Percentiles rank a stretch among this genome's conserved stretches.
phyloP scores from a whole-genome alignment of 1,140 invertebrate genomes.

The Chlorops oryzae region DNA sequence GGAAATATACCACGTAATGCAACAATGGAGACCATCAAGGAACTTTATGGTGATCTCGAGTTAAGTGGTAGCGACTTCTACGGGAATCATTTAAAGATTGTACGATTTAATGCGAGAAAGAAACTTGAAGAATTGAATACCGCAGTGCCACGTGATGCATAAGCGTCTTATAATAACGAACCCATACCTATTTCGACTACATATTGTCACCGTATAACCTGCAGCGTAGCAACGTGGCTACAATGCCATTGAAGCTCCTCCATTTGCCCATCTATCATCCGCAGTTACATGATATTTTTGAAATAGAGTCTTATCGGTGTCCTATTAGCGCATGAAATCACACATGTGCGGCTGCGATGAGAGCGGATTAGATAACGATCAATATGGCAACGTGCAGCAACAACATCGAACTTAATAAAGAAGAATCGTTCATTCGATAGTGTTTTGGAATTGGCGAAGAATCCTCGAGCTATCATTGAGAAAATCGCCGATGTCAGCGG shows the following conservation, averaged over 20 bases:
- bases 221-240: conserved; percentile 21
- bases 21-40: conserved; percentile 13
- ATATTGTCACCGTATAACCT: conserved; percentile 28
- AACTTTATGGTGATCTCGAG: conserved; percentile 19
- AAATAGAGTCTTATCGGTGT: conserved; percentile 34
- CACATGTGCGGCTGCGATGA: conserved; percentile 29
- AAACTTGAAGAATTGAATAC: conserved; percentile 10
- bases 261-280: conserved; percentile 25
- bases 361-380: conserved; percentile 16
- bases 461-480: conserved; percentile 25
- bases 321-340: conserved; percentile 31
- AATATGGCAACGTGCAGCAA: conserved; percentile 17
- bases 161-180: conserved; percentile 15
- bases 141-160: not conserved
- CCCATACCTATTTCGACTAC: conserved; percentile 11
- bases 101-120: conserved; percentile 14
- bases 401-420: conserved; percentile 1
- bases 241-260: conserved; percentile 26
- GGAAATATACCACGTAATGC: conserved; percentile 27
- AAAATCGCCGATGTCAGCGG: conserved; percentile 30
- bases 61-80: conserved; percentile 18
- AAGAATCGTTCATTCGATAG: not conserved
- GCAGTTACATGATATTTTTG: conserved; percentile 27
- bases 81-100: conserved; percentile 22
- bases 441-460: conserved; percentile 9